Evolutionary conservation across 23 tunicate genomes (phyloP), one percentile per base, ranked within the genome.

Genomic region (Aplidium turbinatum): DNA sequence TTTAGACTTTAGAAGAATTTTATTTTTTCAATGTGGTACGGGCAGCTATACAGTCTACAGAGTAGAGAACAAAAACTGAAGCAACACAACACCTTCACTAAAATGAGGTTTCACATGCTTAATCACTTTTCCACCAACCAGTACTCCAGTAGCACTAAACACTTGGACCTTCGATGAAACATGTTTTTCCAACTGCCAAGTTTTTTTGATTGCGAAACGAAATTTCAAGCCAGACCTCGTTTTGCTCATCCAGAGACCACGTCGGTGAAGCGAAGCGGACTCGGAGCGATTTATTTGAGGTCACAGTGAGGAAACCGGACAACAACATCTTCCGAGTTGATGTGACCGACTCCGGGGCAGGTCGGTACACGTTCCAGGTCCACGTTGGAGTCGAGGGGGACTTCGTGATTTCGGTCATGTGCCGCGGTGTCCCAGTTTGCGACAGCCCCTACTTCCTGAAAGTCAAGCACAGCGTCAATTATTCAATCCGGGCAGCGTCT

Each of bases 401-500:
- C 2, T 70, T 69, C 50, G 33, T 34, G 16, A 78, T 85, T 26
- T 73, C 79, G 16, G 91, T 57, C 4, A 38, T 46, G 33, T 76
- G 61, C 57, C 53, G 80, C 4, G 89, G 89, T 13, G 57, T 72
- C 0, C 71, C 61, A 31, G 39, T 81, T 21, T 57, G 65, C 22
- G 85, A 77, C 33, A 77, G 86, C 53, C 91, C 91, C 1, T 77
- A 56, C 53, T 26, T 75, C 36, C 5, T 85, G 23, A 58, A 75
- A 3, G 91, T 42, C 16, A 85, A 77, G 78, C 57, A 57, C 61
- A 47, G 70, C 35, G 66, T 77, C 45, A 73, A 69, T 58, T 85
- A 85, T 38, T 22, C 58, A 16, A 5, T 70, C 2, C 58, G 85
- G 23, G 47, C 72, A 0, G 7, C 31, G 5, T 11, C 28, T 22